Evolutionary conservation across 1,140 invertebrate species (phyloP).

Genomic region (Apis mellifera): Amel_HAv3.1 CM009937.2:11907001-11907500

Average conservation of each 20-base stretch:
- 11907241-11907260: not conserved
- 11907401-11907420: not conserved
- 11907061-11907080: not conserved
- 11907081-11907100: slow-evolving; percentile 35
- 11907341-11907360: too few relatives aligned
- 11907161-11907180: slow-evolving; percentile 25
- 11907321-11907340: too few relatives aligned
- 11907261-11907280: too few relatives aligned
- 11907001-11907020: slow-evolving; percentile 57
- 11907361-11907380: too few relatives aligned
- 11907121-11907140: slow-evolving; percentile 47
- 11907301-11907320: too few relatives aligned
- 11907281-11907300: too few relatives aligned
- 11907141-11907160: slow-evolving; percentile 38
- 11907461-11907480: not conserved
- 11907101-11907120: slow-evolving; percentile 58
- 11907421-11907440: too few relatives aligned
- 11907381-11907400: too few relatives aligned
- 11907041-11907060: slow-evolving; percentile 14
- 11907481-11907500: not conserved
- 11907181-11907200: slow-evolving; percentile 38
- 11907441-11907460: too few relatives aligned
- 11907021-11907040: slow-evolving; percentile 14
- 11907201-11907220: not conserved
- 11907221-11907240: slow-evolving; percentile 31